A percentile compares a stretch with the other conserved stretches of the same genome.
phyloP scores from a whole-genome alignment of 2,113 vertebrate genomes.

The Ursus arctos region DNA sequence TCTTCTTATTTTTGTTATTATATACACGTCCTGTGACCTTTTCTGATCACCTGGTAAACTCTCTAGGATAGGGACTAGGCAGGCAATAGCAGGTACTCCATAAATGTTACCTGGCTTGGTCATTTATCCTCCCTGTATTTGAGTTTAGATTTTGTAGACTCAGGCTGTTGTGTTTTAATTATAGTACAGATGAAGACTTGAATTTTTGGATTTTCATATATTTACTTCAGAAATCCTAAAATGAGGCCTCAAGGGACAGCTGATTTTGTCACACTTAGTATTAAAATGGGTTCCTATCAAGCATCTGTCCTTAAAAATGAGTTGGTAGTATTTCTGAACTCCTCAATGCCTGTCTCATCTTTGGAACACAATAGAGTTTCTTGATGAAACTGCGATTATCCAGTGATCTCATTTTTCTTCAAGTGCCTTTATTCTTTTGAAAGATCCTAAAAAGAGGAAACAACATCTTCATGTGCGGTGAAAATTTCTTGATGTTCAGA shows the following conservation, averaged over 20 bases:
- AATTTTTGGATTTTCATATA: constrained; percentile 11
- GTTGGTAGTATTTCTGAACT: not conserved
- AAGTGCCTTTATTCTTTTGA: constrained; percentile 23
- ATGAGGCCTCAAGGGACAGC: not conserved
- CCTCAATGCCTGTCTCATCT: not conserved
- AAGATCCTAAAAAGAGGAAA: constrained; percentile 27
- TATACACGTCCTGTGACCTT: not conserved
- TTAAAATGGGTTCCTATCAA: not conserved
- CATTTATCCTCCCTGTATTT: not conserved
- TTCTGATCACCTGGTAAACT: not conserved
- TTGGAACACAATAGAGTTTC: constrained; percentile 21
- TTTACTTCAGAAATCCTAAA: not conserved
- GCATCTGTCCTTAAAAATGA: constrained; percentile 4
- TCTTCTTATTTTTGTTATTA: constrained; percentile 44
- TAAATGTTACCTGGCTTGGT: not conserved
- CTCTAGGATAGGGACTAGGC: not conserved
- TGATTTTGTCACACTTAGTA: not conserved
- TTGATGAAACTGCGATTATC: not conserved
- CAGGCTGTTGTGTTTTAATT: not conserved
- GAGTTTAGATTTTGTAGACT: constrained; percentile 31
- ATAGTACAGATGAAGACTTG: not conserved
- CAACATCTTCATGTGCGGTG: not conserved
- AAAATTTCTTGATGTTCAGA: constrained; percentile 33
- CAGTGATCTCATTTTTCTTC: constrained; percentile 7
- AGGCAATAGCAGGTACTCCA: not conserved